phyloP scores from a whole-genome alignment of 2,888 invertebrate genomes.

The Drosophila nigritarsus region DNA sequence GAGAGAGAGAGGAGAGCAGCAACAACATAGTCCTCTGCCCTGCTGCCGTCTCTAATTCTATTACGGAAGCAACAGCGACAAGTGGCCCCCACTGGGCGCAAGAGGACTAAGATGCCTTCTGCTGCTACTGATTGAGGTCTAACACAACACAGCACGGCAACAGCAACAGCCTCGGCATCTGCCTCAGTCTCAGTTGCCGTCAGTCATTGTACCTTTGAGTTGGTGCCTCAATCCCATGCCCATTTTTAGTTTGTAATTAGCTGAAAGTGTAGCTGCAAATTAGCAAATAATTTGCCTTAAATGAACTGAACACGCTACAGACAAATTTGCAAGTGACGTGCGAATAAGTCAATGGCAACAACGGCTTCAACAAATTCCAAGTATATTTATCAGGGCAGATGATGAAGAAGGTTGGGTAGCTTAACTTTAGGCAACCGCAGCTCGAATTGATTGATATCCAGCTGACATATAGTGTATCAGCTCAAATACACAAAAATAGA shows the following conservation, averaged over 20 bases:
- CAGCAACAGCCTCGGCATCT: conserved; percentile 19
- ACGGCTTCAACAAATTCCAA: conserved; percentile 10
- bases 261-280: conserved; percentile 55
- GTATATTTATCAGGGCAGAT: conserved; percentile 3
- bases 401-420: conserved; percentile 4
- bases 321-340: conserved; percentile 54
- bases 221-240: conserved; percentile 8
- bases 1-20: conserved; percentile 23
- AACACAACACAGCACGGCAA: conserved; percentile 2
- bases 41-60: conserved; percentile 64
- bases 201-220: conserved; percentile 63
- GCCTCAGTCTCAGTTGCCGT: conserved; percentile 13
- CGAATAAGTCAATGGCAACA: conserved; percentile 46
- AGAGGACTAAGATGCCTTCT: conserved; percentile 16
- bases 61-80: conserved; percentile 80
- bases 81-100: conserved; percentile 63
- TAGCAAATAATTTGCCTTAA: conserved; percentile 75
- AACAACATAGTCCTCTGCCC: conserved; percentile 44
- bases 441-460: conserved; percentile 67
- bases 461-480: conserved; percentile 32
- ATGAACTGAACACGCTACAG: conserved; percentile 64
- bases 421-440: conserved; percentile 32
- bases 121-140: conserved; percentile 48
- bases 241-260: conserved; percentile 63
- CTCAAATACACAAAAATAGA: conserved; percentile 32